Percentiles rank a stretch among this genome's conserved stretches.
phyloP scores from a whole-genome alignment of 2,888 invertebrate species.

The Rhingia campestris region DNA sequence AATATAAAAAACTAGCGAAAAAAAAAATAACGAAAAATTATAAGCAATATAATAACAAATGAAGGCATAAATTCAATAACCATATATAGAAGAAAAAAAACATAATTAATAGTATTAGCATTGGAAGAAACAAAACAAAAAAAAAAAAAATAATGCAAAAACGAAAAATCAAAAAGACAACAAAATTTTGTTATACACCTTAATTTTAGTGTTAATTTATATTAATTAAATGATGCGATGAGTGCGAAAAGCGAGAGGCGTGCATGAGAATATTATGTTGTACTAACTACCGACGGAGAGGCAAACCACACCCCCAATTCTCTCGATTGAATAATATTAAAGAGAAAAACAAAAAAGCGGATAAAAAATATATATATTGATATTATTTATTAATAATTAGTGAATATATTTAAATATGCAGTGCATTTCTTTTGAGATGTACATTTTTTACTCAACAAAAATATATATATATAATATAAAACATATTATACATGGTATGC shows the following conservation, averaged over 20 bases:
- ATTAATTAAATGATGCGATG: conserved; percentile 57
- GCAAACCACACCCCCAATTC: conserved; percentile 17
- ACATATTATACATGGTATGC: conserved; percentile 69
- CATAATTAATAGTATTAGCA: conserved; percentile 67
- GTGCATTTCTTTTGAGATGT: conserved; percentile 77
- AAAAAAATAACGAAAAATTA: conserved; percentile 70
- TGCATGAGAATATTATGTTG: conserved; percentile 49
- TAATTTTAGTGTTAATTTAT: conserved; percentile 68
- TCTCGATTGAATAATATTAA: conserved; percentile 62
- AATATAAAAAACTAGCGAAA: conserved; percentile 72
- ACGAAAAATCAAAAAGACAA: conserved; percentile 72
- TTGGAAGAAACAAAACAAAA: conserved; percentile 40
- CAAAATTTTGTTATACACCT: conserved; percentile 73
- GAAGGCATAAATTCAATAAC: conserved; percentile 65
- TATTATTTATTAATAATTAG: conserved; percentile 74
- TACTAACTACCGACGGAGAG: conserved; percentile 42
- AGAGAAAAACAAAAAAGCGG: conserved; percentile 20
- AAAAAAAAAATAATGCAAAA: conserved; percentile 37
- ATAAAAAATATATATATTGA: conserved; percentile 68
- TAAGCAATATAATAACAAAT: conserved; percentile 73
- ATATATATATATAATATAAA: conserved; percentile 39
- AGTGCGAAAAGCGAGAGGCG: conserved; percentile 4
- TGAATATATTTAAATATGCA: conserved; percentile 74
- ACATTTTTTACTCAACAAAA: conserved; percentile 75
- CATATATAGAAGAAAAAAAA: conserved; percentile 50